phyloP scores from a whole-genome alignment of 2,797 vertebrate genomes.

The Poliocrania exsul region DNA sequence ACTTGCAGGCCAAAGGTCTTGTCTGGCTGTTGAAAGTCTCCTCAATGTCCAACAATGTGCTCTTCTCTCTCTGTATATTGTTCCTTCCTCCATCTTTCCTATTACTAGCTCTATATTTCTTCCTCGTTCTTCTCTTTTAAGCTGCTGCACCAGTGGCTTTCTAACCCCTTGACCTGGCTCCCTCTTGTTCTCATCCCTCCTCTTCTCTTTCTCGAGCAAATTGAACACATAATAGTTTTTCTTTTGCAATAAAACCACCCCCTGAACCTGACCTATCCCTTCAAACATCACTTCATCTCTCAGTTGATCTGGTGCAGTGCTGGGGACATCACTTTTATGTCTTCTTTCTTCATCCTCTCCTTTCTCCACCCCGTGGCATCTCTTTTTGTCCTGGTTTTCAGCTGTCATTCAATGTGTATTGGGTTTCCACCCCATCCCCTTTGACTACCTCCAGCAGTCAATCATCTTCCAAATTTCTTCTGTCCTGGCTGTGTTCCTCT shows the following conservation, averaged over 20 bases:
- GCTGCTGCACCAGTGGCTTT: not conserved
- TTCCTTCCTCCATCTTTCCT: not conserved
- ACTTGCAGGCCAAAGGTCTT: not conserved
- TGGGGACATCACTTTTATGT: not conserved
- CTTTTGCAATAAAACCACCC: not conserved
- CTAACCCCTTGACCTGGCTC: not conserved
- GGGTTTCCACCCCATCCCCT: not conserved
- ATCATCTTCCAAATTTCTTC: not conserved
- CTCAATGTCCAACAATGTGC: not conserved
- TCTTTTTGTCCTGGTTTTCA: not conserved
- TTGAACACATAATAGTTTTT: not conserved
- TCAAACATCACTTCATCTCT: not conserved
- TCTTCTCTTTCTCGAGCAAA: not conserved
- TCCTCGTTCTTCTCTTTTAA: not conserved
- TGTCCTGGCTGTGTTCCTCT: not conserved
- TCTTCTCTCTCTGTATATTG: not conserved
- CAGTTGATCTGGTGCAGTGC: not conserved
- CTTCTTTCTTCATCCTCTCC: not conserved
- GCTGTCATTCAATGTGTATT: not conserved
- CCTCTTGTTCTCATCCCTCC: not conserved
- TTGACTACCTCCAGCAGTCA: not conserved
- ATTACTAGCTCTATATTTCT: not conserved
- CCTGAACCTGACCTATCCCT: not conserved
- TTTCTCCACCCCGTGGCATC: not conserved
- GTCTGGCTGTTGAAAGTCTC: not conserved